These are phyloP conservation scores for Ginglymostoma cirratum DNA, from an alignment of 2,113 vertebrate species.

Conservation along the genomic window DNA sequence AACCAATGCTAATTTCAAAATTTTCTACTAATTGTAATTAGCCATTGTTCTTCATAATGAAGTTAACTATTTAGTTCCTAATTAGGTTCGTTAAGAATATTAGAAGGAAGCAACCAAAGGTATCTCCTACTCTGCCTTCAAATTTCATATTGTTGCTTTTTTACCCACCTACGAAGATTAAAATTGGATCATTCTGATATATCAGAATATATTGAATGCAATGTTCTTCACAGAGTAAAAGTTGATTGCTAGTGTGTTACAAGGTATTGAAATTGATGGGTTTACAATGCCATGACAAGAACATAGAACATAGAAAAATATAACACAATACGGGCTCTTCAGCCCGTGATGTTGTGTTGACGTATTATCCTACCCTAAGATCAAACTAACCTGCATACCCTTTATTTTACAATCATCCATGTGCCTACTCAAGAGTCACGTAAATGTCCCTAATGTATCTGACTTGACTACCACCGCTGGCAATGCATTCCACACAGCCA, in stretches of 20 bases:
- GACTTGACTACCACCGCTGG: too few species aligned
- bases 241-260: neutral
- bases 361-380: too few species aligned
- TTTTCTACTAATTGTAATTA: neutral
- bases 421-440: too few species aligned
- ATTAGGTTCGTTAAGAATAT: neutral
- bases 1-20: conserved; percentile 14
- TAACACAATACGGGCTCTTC: too few species aligned
- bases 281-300: conserved; percentile 1
- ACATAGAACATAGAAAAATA: too few species aligned
- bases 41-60: neutral
- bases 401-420: too few species aligned
- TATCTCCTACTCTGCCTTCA: neutral
- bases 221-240: neutral
- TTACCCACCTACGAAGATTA: neutral
- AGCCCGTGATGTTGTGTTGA: too few species aligned
- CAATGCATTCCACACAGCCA: too few species aligned
- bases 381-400: too few species aligned
- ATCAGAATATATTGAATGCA: neutral
- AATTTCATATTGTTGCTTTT: neutral
- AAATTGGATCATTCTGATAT: neutral
- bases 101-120: neutral
- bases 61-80: neutral
- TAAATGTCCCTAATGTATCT: too few species aligned
- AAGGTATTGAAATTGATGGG: neutral